Base-by-base conservation (phyloP, 2,797 vertebrate species). In the Pipistrellus pipistrellus region DNA sequence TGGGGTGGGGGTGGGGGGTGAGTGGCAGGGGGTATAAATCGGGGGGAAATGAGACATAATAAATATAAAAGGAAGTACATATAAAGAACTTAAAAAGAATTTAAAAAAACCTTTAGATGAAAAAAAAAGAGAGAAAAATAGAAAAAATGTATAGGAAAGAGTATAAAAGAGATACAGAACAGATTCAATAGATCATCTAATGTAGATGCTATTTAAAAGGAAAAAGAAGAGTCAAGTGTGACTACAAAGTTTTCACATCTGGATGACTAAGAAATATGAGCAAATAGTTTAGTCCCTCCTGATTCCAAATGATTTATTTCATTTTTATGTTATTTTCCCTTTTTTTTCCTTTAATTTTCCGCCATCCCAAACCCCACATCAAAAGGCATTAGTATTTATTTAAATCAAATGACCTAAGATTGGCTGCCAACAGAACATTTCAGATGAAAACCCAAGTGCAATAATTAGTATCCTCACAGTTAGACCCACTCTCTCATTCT, bases 361-460 rank as follows among this genome's bases (percentile, higher is more conserved):
- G 76, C 51, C 53, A 15, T 69, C 81, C 75, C 46, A 82, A 81
- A 32, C 46, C 32, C 55, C 35, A 88, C 13, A 73, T 13, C 69
- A 44, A 68, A 84, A 84, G 73, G 48, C 32, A 30, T 44, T 69
- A 32, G 57, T n/a, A 71, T 75, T 92, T 72, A 85, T 92, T 85
- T 88, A 87, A 90, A 80, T 75, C 17, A 68, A 89, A 78, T 62
- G 72, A 86, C 14, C 51, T 27, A 55, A 94, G 8, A 23, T 48
- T 86, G 75, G n/a, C 71, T 88, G n/a, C 59, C 75, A 82, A 32
- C 32, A 91, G 81, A 76, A 71, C 32, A 85, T 82, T 92, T 30
- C 73, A 69, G 44, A 21, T 6, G 9, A 86, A 91, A 86, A 41
- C 27, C 46, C 81, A 86, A 59, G 53, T 27, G 18, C 7, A 38